Evolutionary conservation across 2,888 invertebrate genomes (phyloP).

Genomic region (Leptothorax acervorum): DNA sequence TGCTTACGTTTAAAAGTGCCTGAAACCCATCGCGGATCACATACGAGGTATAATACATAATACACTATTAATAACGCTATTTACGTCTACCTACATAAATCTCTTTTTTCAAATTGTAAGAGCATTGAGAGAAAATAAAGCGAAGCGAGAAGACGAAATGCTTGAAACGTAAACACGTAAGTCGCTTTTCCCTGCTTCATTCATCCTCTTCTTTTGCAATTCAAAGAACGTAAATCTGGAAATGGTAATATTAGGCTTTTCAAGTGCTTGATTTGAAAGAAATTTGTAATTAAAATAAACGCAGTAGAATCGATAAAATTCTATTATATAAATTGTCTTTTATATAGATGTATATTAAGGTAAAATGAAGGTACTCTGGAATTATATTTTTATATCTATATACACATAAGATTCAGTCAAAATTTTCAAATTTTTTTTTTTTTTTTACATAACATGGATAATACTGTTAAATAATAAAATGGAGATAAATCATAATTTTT

Average conservation of each 20-base stretch:
- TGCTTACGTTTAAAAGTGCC: conserved; percentile 72
- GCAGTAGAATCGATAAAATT: not conserved
- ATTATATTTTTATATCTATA: conserved; percentile 3
- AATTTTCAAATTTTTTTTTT: conserved; percentile 4
- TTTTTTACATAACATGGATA: not conserved
- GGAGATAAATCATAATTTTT: conserved; percentile 3
- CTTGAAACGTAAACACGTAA: conserved; percentile 49
- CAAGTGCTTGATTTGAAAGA: not conserved
- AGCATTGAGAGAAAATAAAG: conserved; percentile 58
- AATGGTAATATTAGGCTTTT: conserved; percentile 22
- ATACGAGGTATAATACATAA: conserved; percentile 70
- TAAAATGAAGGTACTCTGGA: not conserved
- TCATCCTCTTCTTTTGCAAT: not conserved
- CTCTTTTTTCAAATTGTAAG: conserved; percentile 72
- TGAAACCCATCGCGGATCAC: conserved; percentile 71
- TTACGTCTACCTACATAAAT: conserved; percentile 71
- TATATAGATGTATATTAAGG: not conserved
- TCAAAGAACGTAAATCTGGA: conserved; percentile 23
- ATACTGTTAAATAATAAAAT: not conserved
- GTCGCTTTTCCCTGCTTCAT: conserved; percentile 35
- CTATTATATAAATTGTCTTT: not conserved
- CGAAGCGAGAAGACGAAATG: conserved; percentile 47
- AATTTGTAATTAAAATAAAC: not conserved
- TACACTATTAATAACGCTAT: conserved; percentile 69
- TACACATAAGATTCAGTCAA: not conserved